Conservation (phyloP, 2,113 vertebrate species). For the Tetrao urogallus region DNA sequence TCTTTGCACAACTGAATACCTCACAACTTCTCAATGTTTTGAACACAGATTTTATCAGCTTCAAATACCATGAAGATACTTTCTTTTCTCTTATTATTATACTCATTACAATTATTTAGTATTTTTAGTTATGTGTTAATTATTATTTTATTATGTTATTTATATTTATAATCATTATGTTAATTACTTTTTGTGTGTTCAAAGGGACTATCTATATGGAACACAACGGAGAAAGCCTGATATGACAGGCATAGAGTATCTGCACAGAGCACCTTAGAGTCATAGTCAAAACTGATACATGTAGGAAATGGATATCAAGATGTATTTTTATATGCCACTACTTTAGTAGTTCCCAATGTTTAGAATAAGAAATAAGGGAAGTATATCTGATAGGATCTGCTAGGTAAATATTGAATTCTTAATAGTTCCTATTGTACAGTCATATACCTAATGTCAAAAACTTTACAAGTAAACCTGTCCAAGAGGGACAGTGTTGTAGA, state of each 20-base stretch:
- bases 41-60: not conserved
- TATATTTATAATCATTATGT: not conserved
- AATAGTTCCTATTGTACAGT: not conserved
- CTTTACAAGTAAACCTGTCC: not conserved
- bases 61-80: accelerated
- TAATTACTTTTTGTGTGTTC: not conserved
- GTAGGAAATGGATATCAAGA: not conserved
- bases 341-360: not conserved
- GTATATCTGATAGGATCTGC: not conserved
- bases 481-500: not conserved
- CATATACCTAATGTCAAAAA: not conserved
- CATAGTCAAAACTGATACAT: not conserved
- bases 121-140: not conserved
- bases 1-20: not conserved
- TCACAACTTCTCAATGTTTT: constrained; percentile 9
- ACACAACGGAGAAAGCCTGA: not conserved
- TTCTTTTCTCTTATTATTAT: not conserved
- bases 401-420: not conserved
- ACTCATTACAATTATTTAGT: not conserved
- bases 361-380: not conserved
- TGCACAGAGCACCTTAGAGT: not conserved
- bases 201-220: not conserved
- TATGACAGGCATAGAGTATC: not conserved
- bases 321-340: not conserved
- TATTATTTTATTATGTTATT: not conserved